Evolutionary conservation across 2,888 invertebrate genomes (phyloP).

Genomic region (Chrysomela aeneicollis): DNA sequence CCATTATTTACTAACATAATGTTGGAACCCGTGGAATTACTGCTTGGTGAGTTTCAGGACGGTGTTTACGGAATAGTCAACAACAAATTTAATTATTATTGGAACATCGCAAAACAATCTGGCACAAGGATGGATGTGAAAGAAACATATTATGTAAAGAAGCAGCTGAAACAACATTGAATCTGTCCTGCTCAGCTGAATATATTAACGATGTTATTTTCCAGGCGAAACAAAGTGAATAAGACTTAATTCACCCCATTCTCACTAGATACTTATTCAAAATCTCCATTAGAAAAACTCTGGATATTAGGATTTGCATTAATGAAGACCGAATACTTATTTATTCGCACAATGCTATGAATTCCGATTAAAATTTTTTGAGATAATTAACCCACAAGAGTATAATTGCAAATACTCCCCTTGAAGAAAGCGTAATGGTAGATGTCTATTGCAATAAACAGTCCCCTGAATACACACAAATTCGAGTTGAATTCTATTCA

Average conservation of each 20-base stretch:
- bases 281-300: background rate
- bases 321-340: too few relatives aligned
- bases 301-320: background rate
- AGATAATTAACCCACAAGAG: too few relatives aligned
- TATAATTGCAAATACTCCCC: too few relatives aligned
- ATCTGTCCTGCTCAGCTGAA: slow-evolving; percentile 21
- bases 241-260: background rate
- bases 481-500: too few relatives aligned
- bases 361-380: too few relatives aligned
- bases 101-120: slow-evolving; percentile 21
- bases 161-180: slow-evolving; percentile 24
- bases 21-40: background rate
- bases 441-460: too few relatives aligned
- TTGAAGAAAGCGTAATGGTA: too few relatives aligned
- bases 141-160: slow-evolving; percentile 28
- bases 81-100: slow-evolving; percentile 31
- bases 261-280: background rate
- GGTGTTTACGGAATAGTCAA: slow-evolving; percentile 19
- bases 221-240: background rate
- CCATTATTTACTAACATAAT: too few relatives aligned
- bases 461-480: too few relatives aligned
- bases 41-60: background rate
- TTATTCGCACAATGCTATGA: too few relatives aligned
- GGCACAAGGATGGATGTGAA: slow-evolving; percentile 20
- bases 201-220: slow-evolving; percentile 19